Conservation (phyloP, 2,888 invertebrate species). For the Parnassius smintheus region DNA sequence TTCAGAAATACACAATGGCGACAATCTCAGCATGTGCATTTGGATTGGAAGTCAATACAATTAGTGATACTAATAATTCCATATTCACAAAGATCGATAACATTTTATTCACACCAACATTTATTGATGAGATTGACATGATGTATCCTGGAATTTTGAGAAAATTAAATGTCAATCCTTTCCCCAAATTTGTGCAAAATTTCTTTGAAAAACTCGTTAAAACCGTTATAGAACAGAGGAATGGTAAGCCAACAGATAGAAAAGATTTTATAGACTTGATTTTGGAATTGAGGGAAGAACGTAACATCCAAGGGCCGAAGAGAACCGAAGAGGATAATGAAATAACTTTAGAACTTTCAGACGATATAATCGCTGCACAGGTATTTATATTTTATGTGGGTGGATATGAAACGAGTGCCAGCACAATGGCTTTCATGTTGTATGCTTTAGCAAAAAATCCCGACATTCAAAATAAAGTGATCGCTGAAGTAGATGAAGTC, state of each 20-base stretch:
- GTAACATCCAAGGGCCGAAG: slow-evolving; percentile 33
- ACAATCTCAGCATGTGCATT: slow-evolving; percentile 41
- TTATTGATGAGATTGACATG: slow-evolving; percentile 35
- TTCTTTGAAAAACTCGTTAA: slow-evolving; percentile 45
- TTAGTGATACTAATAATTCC: slow-evolving; percentile 17
- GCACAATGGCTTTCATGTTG: too few species aligned
- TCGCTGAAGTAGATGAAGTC: too few species aligned
- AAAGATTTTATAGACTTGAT: slow-evolving; percentile 57
- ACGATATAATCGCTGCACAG: too few species aligned
- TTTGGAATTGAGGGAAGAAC: slow-evolving; percentile 44
- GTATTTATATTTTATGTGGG: too few species aligned
- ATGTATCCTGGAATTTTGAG: slow-evolving; percentile 50
- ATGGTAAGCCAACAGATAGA: slow-evolving; percentile 41
- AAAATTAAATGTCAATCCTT: slow-evolving; percentile 38
- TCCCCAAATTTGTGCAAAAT: slow-evolving; percentile 36
- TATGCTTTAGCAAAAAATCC: too few species aligned
- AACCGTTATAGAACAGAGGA: slow-evolving; percentile 42
- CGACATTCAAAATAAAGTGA: too few species aligned
- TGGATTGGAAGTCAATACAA: slow-evolving; percentile 44
- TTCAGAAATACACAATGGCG: too few species aligned
- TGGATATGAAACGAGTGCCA: too few species aligned
- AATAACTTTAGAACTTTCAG: too few species aligned
- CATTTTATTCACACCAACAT: slow-evolving; percentile 14
- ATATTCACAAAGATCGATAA: slow-evolving; percentile 34
- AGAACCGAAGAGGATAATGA: slow-evolving; percentile 23